Evolutionary conservation across 2,113 vertebrate genomes (phyloP), one percentile per base, ranked within the genome.

Genomic region (Phrynosoma blainvillii): DNA sequence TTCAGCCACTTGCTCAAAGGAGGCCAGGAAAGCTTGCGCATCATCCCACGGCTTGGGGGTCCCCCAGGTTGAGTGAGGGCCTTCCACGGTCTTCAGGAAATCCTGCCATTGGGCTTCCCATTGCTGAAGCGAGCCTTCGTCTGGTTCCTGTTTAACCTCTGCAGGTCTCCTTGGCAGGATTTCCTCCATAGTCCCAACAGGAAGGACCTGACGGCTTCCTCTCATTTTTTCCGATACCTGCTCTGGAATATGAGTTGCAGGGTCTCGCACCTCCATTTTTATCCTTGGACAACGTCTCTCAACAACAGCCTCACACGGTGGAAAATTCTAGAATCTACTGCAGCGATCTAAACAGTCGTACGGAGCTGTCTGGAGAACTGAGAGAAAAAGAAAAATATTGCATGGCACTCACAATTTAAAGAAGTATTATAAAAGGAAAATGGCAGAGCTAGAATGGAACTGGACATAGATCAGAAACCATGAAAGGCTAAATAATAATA

Each of bases 101-200:
- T 47, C 18, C 70, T 65, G 85, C 77, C 85, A 71, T 10, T 79
- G 79, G 42, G 40, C 3, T 47, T 82, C 70, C 86, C 86, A 87
- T 2, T 25, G 27, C 10, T 82, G 79, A 10, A 32, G 12, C 18
- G 18, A 66, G 10, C 36, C 70, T 3, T 87, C 79, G 1, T 52
- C 86, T 0, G 40, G 70, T 82, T 87, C 86, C 71, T 76, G 70
- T n/a, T 87, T 76, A 11, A 87, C 73, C 40, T 65, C 62, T n/a
- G 36, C 3, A 21, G n/a, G 23, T 12, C 3, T 30, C 47, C 5
- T 32, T n/a, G 1, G 20, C 7, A 25, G 75, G 30, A 30, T 1
- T 20, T 25, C 42, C 20, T 12, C n/a, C 4, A 71, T 9, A 11
- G 10, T 27, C 8, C 68, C 68, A 71, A 30, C 25, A 27, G 5